Conservation (phyloP, 2,797 vertebrate genomes). For the Poecilia velifera region DNA sequence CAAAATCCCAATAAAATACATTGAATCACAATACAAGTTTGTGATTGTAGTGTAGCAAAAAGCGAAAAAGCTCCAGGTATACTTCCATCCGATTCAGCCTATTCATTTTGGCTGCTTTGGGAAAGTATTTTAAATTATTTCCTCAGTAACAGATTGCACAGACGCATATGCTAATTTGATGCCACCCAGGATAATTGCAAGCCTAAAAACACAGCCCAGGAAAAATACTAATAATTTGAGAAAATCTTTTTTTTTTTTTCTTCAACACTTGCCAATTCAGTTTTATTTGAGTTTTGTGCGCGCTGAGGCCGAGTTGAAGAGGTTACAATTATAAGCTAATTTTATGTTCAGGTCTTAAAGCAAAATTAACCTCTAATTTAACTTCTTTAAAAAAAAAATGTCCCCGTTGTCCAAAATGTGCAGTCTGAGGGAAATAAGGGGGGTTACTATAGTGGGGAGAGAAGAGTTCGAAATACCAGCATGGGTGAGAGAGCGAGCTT, state of each 20-base stretch:
- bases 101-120: background rate
- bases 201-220: slow-evolving; percentile 4
- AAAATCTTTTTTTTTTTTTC: slow-evolving; percentile 25
- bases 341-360: slow-evolving; percentile 6
- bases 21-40: background rate
- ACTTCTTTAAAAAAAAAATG: too few relatives aligned
- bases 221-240: slow-evolving; percentile 16
- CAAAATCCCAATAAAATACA: background rate
- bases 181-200: slow-evolving; percentile 10
- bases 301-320: slow-evolving; percentile 6
- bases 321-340: slow-evolving; percentile 15
- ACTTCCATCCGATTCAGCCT: background rate
- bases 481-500: slow-evolving; percentile 36
- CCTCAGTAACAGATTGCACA: background rate
- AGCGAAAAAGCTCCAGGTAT: background rate
- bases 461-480: slow-evolving; percentile 11
- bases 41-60: background rate
- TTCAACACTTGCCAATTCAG: slow-evolving; percentile 39
- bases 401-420: slow-evolving; percentile 11
- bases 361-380: background rate
- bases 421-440: slow-evolving; percentile 19
- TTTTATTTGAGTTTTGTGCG: slow-evolving; percentile 21
- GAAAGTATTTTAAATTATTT: background rate
- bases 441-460: slow-evolving; percentile 14
- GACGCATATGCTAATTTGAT: slow-evolving; percentile 3